These are phyloP conservation scores for Papilio elwesi DNA, from an alignment of 2,888 invertebrate genomes.

Conservation along the genomic window DNA sequence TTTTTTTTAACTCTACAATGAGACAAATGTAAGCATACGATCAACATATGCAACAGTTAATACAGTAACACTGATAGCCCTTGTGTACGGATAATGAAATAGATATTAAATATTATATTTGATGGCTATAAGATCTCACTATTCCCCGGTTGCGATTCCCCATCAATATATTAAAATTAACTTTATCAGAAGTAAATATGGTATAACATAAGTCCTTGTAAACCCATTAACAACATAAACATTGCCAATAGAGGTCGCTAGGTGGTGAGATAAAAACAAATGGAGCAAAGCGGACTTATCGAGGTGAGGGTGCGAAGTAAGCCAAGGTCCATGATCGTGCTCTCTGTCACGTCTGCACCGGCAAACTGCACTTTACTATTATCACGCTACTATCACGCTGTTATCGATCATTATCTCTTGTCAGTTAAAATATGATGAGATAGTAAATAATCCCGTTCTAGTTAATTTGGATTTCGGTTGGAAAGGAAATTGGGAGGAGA, in stretches of 20 bases:
- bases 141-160: too few relatives aligned
- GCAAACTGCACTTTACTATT: slow-evolving; percentile 3
- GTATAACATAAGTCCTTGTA: too few relatives aligned
- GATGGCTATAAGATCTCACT: too few relatives aligned
- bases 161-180: too few relatives aligned
- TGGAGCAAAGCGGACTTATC: slow-evolving; percentile 26
- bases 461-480: neutral
- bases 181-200: too few relatives aligned
- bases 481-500: neutral
- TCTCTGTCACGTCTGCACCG: slow-evolving; percentile 46
- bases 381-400: neutral
- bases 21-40: too few relatives aligned
- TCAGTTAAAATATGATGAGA: neutral
- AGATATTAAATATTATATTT: too few relatives aligned
- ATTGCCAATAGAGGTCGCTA: slow-evolving; percentile 11
- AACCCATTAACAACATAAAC: neutral
- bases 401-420: slow-evolving; percentile 19
- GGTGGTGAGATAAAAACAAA: slow-evolving; percentile 12
- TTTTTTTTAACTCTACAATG: too few relatives aligned
- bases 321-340: slow-evolving; percentile 52
- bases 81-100: too few relatives aligned
- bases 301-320: slow-evolving; percentile 44
- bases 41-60: too few relatives aligned
- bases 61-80: too few relatives aligned
- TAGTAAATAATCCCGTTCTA: neutral